A percentile compares a stretch with the other conserved stretches of the same genome.
Evolutionary conservation across 2,888 invertebrate genomes (phyloP).

Genomic region (Euplagia quadripunctaria): DNA sequence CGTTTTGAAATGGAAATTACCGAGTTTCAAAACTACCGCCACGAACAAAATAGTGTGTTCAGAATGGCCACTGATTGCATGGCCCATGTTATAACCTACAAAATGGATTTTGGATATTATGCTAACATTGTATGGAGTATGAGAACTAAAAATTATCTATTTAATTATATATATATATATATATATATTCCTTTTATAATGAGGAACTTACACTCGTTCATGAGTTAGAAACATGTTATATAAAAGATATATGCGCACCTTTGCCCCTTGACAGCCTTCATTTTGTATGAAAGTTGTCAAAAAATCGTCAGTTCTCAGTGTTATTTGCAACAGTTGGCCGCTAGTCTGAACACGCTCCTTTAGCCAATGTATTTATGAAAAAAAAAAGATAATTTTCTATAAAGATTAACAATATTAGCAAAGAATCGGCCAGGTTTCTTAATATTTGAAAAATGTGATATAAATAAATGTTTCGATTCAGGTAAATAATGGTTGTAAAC

Average conservation of each 20-base stretch:
- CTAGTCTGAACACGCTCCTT: conserved; percentile 49
- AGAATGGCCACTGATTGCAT: conserved; percentile 24
- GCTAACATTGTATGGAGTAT: neutral
- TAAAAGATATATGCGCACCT: neutral
- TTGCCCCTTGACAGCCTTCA: neutral
- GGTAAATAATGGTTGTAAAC: conserved; percentile 63
- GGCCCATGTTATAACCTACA: neutral
- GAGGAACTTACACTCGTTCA: neutral
- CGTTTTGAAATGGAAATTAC: conserved; percentile 35
- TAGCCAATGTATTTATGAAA: conserved; percentile 51
- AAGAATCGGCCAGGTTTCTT: conserved; percentile 68
- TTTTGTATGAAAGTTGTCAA: conserved; percentile 2
- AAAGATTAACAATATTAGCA: conserved; percentile 39
- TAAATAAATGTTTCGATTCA: conserved; percentile 60
- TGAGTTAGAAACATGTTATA: neutral
- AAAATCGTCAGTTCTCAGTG: conserved; percentile 7
- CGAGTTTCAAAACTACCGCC: conserved; percentile 44
- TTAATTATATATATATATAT: neutral
- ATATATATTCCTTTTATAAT: too few relatives aligned
- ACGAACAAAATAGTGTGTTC: conserved; percentile 52
- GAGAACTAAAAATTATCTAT: neutral
- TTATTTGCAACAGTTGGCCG: conserved; percentile 22
- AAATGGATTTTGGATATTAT: neutral
- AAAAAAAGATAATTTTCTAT: conserved; percentile 46
- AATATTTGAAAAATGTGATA: conserved; percentile 65